A percentile compares a stretch with the other conserved stretches of the same genome.
Conservation (phyloP, 2,113 vertebrate genomes). For the Ctenomys sociabilis region DNA sequence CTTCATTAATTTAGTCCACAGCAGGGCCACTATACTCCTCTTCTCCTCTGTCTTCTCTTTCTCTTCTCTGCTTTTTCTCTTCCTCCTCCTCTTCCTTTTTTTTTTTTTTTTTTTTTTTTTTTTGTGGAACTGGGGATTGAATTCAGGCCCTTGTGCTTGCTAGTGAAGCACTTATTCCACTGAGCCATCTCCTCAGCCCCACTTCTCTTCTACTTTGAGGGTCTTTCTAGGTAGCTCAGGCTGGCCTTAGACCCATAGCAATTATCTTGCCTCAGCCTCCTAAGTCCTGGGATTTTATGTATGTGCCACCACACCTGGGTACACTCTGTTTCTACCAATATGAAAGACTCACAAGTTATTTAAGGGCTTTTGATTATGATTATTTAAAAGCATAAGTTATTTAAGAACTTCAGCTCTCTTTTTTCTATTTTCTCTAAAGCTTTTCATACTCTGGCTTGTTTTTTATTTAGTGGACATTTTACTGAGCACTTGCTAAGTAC, state of each 20-base stretch:
- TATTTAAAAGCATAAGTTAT: not conserved
- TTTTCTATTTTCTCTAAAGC: not conserved
- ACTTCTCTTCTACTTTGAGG: not conserved
- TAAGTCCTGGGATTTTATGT: not conserved
- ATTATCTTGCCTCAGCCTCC: not conserved
- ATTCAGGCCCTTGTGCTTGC: too few relatives aligned
- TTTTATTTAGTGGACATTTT: slow-evolving; percentile 3
- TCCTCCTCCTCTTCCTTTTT: not conserved
- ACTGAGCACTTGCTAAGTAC: not conserved
- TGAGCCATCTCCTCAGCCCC: too few relatives aligned
- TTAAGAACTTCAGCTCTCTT: not conserved
- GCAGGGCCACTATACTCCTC: not conserved
- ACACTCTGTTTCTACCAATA: not conserved
- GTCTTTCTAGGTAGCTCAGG: not conserved
- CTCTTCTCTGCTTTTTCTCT: not conserved
- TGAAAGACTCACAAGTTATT: not conserved
- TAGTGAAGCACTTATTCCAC: too few relatives aligned
- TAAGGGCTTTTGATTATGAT: slow-evolving; percentile 1
- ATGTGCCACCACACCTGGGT: not conserved
- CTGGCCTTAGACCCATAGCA: not conserved
- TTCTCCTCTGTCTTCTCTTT: not conserved
- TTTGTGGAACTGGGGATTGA: too few relatives aligned
- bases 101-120: too few relatives aligned
- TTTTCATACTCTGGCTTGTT: not conserved
- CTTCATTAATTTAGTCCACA: not conserved